Evolutionary conservation across 2,888 invertebrate species (phyloP).

Genomic region (Notocelia uddmanniana): DNA sequence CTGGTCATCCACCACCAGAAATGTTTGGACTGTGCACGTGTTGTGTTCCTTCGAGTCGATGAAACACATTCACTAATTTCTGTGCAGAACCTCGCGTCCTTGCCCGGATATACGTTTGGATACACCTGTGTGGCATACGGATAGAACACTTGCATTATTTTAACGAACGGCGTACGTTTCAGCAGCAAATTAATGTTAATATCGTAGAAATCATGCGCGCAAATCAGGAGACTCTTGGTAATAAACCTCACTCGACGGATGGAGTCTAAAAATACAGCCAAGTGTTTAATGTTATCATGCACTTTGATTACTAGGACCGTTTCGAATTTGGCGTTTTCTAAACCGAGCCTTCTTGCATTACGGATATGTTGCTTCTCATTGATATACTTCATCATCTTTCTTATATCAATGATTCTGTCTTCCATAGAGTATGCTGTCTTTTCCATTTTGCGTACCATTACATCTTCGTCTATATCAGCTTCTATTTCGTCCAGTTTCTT

Average conservation of each 20-base stretch:
- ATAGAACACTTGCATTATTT: conserved; percentile 61
- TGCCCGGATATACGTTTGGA: conserved; percentile 30
- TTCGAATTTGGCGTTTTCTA: conserved; percentile 23
- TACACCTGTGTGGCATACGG: conserved; percentile 56
- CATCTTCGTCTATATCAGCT: conserved; percentile 17
- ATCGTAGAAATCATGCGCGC: conserved; percentile 53
- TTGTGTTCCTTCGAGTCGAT: conserved; percentile 2
- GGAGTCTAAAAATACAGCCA: conserved; percentile 57
- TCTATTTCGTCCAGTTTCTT: not conserved
- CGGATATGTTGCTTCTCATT: conserved; percentile 57
- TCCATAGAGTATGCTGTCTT: not conserved
- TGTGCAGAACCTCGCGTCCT: conserved; percentile 23
- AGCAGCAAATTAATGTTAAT: conserved; percentile 50
- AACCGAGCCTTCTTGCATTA: conserved; percentile 48
- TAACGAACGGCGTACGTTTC: conserved; percentile 51
- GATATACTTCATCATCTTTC: conserved; percentile 51
- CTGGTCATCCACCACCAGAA: conserved; percentile 43
- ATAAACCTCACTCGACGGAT: conserved; percentile 56
- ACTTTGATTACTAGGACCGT: conserved; percentile 61
- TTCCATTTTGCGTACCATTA: conserved; percentile 11
- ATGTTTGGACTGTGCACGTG: conserved; percentile 19
- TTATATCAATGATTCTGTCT: conserved; percentile 46
- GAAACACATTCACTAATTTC: conserved; percentile 7
- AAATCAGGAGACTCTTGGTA: conserved; percentile 57
- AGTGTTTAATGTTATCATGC: conserved; percentile 55